Percentiles rank a stretch among this genome's conserved stretches.
These are phyloP conservation scores for Patiria pectinifera DNA, from an alignment of 53 echinoderm and acorn worm genomes.

Conservation along the genomic window DNA sequence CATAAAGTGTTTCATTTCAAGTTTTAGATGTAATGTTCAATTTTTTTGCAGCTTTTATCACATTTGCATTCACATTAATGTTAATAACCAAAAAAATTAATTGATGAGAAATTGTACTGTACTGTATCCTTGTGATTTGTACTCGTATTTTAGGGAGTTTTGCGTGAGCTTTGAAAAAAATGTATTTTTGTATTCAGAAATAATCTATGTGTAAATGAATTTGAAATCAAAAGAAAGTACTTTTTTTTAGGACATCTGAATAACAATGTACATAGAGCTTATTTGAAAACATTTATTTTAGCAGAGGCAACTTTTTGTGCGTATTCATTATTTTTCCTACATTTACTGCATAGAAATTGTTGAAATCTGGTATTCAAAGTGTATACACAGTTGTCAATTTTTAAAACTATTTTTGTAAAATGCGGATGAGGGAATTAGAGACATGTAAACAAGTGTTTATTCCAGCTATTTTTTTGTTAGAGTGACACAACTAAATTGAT, in stretches of 20 bases:
- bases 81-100: not conserved
- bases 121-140: not conserved
- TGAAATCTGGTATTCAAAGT: not conserved
- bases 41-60: not conserved
- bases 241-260: not conserved
- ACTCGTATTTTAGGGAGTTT: not conserved
- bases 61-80: not conserved
- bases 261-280: not conserved
- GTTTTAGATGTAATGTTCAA: not conserved
- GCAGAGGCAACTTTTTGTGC: not conserved
- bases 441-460: too few species aligned
- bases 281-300: not conserved
- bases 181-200: conserved; percentile 9
- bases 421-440: too few species aligned
- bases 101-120: not conserved
- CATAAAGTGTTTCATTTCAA: not conserved
- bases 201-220: not conserved
- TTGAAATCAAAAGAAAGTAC: not conserved
- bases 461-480: too few species aligned
- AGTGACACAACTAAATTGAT: too few species aligned
- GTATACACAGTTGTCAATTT: too few species aligned
- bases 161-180: not conserved
- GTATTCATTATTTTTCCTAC: not conserved
- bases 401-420: too few species aligned
- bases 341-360: not conserved